phyloP scores from a whole-genome alignment of 2,797 vertebrate species.

The Trematomus bernacchii region DNA sequence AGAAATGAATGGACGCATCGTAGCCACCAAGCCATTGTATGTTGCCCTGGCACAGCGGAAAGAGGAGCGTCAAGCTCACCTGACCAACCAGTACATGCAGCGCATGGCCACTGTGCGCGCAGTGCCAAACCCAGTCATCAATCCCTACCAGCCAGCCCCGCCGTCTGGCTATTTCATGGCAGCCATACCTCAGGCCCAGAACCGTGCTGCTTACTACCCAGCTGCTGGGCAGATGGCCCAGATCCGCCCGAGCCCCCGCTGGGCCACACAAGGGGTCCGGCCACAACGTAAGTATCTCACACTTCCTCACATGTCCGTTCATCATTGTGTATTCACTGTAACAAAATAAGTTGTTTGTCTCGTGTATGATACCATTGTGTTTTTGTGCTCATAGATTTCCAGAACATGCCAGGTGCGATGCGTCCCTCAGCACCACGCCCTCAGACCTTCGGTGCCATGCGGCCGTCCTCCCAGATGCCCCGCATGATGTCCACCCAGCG shows the following conservation, averaged over 20 bases:
- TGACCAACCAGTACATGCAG: conserved; percentile 99
- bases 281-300: conserved; percentile 91
- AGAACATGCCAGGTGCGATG: conserved; percentile 93
- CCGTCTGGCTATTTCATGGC: conserved; percentile 98
- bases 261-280: conserved; percentile 94
- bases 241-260: conserved; percentile 95
- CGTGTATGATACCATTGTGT: background rate
- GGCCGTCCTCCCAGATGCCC: conserved; percentile 92
- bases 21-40: conserved; percentile 96
- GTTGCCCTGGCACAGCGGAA: conserved; percentile 97
- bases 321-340: background rate
- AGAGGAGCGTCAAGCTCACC: conserved; percentile 96
- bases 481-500: conserved; percentile 93
- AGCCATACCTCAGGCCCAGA: conserved; percentile 96
- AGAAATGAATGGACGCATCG: conserved; percentile 98
- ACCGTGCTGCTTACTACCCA: conserved; percentile 95
- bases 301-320: too few species aligned
- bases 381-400: conserved; percentile 88
- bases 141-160: conserved; percentile 94
- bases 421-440: conserved; percentile 93
- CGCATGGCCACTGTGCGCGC: conserved; percentile 95
- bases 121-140: conserved; percentile 96
- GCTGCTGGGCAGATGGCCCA: conserved; percentile 95
- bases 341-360: background rate
- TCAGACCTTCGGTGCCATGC: conserved; percentile 90